These are phyloP conservation scores for Zosterops hypoxanthus DNA, from an alignment of 2,113 vertebrate species.

Conservation along the genomic window DNA sequence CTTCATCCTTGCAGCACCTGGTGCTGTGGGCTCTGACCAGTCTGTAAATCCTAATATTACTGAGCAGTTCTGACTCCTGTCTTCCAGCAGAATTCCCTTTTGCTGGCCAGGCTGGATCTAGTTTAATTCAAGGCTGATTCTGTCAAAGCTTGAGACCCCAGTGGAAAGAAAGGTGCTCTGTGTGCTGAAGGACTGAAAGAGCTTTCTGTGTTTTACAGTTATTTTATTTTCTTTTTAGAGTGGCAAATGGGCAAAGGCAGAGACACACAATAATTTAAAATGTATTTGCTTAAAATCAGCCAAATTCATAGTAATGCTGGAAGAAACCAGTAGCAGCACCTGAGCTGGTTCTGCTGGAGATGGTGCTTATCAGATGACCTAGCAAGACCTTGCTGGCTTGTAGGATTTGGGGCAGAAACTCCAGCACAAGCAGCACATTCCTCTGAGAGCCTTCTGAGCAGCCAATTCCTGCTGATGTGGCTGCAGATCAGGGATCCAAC, in stretches of 20 bases:
- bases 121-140: not conserved
- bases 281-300: not conserved
- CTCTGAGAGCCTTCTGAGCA: not conserved
- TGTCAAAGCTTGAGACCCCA: not conserved
- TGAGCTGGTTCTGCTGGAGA: not conserved
- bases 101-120: not conserved
- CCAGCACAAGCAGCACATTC: not conserved
- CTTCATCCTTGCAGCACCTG: not conserved
- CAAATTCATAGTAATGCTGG: not conserved
- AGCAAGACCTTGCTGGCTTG: not conserved
- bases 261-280: not conserved
- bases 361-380: not conserved
- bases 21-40: not conserved
- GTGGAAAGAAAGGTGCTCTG: not conserved
- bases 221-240: not conserved
- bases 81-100: not conserved
- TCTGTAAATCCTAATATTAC: not conserved
- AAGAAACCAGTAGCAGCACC: not conserved
- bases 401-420: not conserved
- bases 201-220: not conserved
- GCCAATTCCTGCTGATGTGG: not conserved
- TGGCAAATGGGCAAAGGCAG: not conserved
- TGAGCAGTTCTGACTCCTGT: not conserved
- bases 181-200: not conserved
- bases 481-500: not conserved